Evolutionary conservation across 2,888 invertebrate genomes (phyloP).

Genomic region (Hirtodrosophila alboralis): DNA sequence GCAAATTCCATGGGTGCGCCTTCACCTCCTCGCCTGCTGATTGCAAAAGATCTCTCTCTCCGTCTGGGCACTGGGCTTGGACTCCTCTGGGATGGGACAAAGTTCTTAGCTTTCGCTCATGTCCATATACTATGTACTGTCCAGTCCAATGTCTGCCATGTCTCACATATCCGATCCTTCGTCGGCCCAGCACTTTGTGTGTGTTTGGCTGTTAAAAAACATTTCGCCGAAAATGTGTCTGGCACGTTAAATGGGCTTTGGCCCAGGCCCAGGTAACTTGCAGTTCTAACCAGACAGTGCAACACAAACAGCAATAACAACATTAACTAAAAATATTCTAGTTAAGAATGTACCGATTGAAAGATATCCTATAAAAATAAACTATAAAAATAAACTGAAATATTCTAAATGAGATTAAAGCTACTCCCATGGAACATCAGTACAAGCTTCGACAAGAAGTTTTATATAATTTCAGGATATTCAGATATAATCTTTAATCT

Average conservation of each 20-base stretch:
- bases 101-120: conserved; percentile 60
- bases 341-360: no score
- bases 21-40: no score
- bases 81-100: conserved; percentile 24
- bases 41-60: conserved; percentile 14
- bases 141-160: conserved; percentile 27
- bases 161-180: conserved; percentile 46
- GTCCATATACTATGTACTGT: conserved; percentile 14
- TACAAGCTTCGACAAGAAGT: no score
- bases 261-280: conserved; percentile 73
- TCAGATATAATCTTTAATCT: no score
- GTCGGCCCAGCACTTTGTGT: conserved; percentile 48
- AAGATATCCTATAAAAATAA: no score
- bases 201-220: conserved; percentile 68
- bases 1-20: conserved; percentile 56
- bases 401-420: no score
- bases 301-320: conserved; percentile 28
- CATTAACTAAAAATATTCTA: no score
- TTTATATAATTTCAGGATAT: no score
- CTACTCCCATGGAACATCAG: no score
- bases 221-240: conserved; percentile 80
- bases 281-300: conserved; percentile 79
- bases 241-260: conserved; percentile 75
- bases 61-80: conserved; percentile 10
- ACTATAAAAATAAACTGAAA: no score